Conservation (phyloP, 2,797 vertebrate species). For the Pelobates cultripes region DNA sequence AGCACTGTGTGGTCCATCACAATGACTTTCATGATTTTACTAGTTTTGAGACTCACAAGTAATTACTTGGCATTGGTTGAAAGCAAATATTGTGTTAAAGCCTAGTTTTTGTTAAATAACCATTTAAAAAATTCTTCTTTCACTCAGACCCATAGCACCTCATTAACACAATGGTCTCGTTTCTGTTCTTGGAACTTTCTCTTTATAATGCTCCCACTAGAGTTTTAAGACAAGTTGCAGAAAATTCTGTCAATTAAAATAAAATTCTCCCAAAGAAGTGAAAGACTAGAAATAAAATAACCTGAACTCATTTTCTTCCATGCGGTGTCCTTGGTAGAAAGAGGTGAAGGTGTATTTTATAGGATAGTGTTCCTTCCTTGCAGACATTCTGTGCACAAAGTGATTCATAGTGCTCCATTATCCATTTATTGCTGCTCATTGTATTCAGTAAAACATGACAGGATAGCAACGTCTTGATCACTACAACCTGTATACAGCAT, state of each 20-base stretch:
- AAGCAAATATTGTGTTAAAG: no score
- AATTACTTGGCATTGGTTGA: no score
- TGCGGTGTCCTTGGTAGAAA: background rate
- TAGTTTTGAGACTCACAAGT: no score
- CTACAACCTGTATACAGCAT: no score
- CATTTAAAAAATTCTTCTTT: no score
- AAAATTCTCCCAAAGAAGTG: slow-evolving; percentile 21
- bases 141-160: no score
- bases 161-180: background rate
- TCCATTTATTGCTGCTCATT: slow-evolving; percentile 18
- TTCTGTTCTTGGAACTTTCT: slow-evolving; percentile 1
- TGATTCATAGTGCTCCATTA: slow-evolving; percentile 21
- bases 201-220: background rate
- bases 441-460: slow-evolving; percentile 14
- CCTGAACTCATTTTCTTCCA: slow-evolving; percentile 14
- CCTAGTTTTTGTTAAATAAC: no score
- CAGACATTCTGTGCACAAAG: background rate
- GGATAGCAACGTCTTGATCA: background rate
- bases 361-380: no score
- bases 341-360: slow-evolving; percentile 28
- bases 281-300: background rate
- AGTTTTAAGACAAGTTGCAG: slow-evolving; percentile 33
- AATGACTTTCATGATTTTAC: no score
- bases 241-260: slow-evolving; percentile 47
- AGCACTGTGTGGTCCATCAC: no score